Percentiles rank a stretch among this genome's conserved stretches.
Evolutionary conservation across 2,113 vertebrate genomes (phyloP).

Genomic region (Cnemophilus loriae): DNA sequence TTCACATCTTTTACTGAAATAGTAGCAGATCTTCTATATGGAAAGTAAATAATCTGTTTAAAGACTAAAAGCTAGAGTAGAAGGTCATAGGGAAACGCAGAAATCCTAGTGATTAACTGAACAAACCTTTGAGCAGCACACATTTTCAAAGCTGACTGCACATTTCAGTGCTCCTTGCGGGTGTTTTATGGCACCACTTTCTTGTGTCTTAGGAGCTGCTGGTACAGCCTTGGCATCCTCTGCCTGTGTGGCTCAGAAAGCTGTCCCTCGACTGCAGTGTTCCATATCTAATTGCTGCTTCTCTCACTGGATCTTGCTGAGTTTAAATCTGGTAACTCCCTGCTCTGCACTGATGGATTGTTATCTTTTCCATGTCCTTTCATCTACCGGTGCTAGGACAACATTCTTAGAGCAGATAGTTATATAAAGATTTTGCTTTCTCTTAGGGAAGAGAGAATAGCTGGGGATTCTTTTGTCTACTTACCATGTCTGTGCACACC

Average conservation of each 20-base stretch:
- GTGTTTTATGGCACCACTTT: neutral
- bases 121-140: neutral
- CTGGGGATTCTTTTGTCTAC: neutral
- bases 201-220: neutral
- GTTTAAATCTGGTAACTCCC: neutral
- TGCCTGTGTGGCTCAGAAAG: neutral
- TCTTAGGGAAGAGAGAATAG: neutral
- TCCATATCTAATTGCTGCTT: neutral
- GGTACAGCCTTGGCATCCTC: neutral
- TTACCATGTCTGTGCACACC: neutral
- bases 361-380: neutral
- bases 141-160: neutral
- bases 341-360: neutral
- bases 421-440: neutral
- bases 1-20: neutral
- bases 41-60: neutral
- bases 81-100: neutral
- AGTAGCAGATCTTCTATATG: neutral
- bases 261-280: neutral
- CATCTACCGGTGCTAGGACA: neutral
- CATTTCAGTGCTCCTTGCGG: neutral
- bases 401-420: neutral
- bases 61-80: neutral
- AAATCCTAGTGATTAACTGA: neutral
- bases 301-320: neutral